Evolutionary conservation across 2,888 invertebrate genomes (phyloP).

Genomic region (Strigamia transsilvanica): DNA sequence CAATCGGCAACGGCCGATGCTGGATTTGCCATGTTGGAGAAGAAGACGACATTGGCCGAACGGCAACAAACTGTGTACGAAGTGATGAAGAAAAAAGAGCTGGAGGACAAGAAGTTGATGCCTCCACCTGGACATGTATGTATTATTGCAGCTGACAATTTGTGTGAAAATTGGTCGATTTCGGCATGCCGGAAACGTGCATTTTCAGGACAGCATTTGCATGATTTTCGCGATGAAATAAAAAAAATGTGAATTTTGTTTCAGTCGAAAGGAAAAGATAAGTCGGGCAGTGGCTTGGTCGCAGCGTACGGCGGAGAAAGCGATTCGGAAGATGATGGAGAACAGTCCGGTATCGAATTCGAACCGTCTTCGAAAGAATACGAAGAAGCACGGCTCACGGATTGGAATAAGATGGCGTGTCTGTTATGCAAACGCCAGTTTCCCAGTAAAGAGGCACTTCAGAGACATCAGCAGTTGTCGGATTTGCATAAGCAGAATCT

Average conservation of each 20-base stretch:
- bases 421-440: constrained; percentile 95
- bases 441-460: constrained; percentile 84
- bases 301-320: constrained; percentile 83
- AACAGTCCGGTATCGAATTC: constrained; percentile 65
- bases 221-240: too few relatives aligned
- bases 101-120: constrained; percentile 62
- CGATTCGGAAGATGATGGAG: constrained; percentile 69
- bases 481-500: constrained; percentile 93
- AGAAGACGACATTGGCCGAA: constrained; percentile 68
- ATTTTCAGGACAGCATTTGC: too few relatives aligned
- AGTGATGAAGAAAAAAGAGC: constrained; percentile 57
- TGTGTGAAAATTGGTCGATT: too few relatives aligned
- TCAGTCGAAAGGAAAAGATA: constrained; percentile 50
- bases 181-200: too few relatives aligned
- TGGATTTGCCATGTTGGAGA: constrained; percentile 89
- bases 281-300: constrained; percentile 71
- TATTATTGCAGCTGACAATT: background rate
- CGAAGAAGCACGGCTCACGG: constrained; percentile 68
- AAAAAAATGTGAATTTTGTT: background rate
- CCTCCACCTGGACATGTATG: constrained; percentile 56
- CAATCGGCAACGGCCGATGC: constrained; percentile 80
- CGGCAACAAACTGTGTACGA: constrained; percentile 58
- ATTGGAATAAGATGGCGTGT: constrained; percentile 89
- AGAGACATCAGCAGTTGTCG: constrained; percentile 89
- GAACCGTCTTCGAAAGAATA: constrained; percentile 66